Base-by-base conservation (phyloP, 2,113 vertebrate species). In the Bombycilla garrulus region DNA sequence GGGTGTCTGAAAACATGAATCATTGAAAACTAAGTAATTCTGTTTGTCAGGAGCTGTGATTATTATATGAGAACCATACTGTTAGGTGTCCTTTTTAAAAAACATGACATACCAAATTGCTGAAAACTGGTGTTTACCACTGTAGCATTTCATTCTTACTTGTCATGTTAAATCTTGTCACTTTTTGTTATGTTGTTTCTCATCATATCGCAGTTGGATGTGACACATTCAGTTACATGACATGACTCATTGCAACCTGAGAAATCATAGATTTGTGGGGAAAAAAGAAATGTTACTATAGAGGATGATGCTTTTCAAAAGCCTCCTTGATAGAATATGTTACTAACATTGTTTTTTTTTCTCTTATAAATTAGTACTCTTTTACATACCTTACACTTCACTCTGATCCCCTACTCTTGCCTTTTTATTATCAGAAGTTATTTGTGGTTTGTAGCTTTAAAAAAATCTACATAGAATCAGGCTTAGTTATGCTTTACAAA, bases 21-120 rank as follows among this genome's bases (percentile, higher is more conserved):
- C 78, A 93, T 56, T 61, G 85, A 83, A 93, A 93, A 93, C 58
- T 61, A 90, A 96, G 70, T 90, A 94, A 96, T 96, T 94, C 89
- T 81, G 64, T 94, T 79, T 96, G 96, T 97, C 96, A 90, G 86
- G 88, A 96, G 64, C 94, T 81, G 31, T 94, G 94, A 97, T 96
- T 97, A 95, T 95, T 97, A 83, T 78, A 92, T 76, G 92, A 96
- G 86, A 89, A 90, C 92, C 93, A 85, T 93, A 94, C 74, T 36
- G 60, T 71, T 93, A 92, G 40, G 38, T 81, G 91, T 94, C 57
- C 91, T 84, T 93, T 91, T 94, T 72, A 86, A 95, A 96, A 95
- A 92, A 88, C 81, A 92, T 96, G 93, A 95, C 87, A 89, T 53
- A 92, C 56, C 67, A 92, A 95, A 94, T 86, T 96, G 90, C 61